Conservation (phyloP, 2,888 invertebrate species). For the Germaria angustata region DNA sequence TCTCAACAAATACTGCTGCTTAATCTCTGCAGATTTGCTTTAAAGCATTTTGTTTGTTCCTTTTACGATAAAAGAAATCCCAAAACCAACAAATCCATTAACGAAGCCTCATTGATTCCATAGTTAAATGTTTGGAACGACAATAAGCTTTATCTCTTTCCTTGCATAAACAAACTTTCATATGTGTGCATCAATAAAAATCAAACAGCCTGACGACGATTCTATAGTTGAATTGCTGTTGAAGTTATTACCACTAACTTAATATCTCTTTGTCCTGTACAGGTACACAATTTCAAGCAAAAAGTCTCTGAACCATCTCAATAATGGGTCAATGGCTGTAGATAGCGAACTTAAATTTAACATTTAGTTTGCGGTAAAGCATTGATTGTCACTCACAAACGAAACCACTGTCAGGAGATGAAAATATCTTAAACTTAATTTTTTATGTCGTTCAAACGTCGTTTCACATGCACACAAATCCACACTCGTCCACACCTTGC, state of each 20-base stretch:
- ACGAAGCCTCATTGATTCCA: too few species aligned
- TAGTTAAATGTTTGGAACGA: too few species aligned
- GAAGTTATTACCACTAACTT: not conserved
- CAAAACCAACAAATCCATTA: too few species aligned
- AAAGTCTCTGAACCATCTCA: not conserved
- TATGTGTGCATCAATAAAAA: not conserved
- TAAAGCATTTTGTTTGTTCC: too few species aligned
- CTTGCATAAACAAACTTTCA: too few species aligned
- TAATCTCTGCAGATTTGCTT: too few species aligned
- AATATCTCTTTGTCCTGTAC: not conserved
- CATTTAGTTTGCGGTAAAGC: slow-evolving; percentile 41
- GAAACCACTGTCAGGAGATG: slow-evolving; percentile 33
- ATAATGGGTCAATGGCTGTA: slow-evolving; percentile 31
- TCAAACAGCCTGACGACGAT: not conserved
- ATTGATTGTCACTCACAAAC: slow-evolving; percentile 44
- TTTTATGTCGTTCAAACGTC: not conserved
- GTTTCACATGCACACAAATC: not conserved
- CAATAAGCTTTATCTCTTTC: too few species aligned
- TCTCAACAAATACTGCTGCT: too few species aligned
- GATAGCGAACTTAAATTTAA: slow-evolving; percentile 32
- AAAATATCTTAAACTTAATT: not conserved
- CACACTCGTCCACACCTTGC: too few species aligned
- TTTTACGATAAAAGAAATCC: too few species aligned
- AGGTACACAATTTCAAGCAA: not conserved
- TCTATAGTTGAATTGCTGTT: not conserved